Percentiles rank a stretch among this genome's conserved stretches.
These are phyloP conservation scores for Actinemys pallida DNA, from an alignment of 2,113 vertebrate species.

Conservation along the genomic window DNA sequence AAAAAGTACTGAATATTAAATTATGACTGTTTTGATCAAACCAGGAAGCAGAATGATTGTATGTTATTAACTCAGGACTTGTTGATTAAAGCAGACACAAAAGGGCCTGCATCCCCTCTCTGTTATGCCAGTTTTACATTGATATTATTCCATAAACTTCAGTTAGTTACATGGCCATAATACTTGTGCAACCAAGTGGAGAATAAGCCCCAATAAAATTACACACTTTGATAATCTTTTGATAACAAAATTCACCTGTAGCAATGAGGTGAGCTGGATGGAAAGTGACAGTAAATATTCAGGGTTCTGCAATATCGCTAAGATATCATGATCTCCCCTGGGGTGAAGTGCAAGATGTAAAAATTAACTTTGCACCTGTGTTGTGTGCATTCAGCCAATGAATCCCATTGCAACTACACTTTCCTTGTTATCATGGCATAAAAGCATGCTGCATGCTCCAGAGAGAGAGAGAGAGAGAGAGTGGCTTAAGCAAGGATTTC, in stretches of 20 bases:
- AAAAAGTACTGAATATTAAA: not conserved
- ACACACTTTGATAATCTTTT: not conserved
- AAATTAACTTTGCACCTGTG: not conserved
- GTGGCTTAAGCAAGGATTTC: not conserved
- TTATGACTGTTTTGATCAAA: not conserved
- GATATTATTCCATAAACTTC: not conserved
- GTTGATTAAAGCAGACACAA: not conserved
- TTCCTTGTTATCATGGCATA: not conserved
- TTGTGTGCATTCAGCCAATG: not conserved
- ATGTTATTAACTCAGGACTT: not conserved
- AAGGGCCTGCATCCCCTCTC: fast-evolving
- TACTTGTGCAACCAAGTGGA: not conserved
- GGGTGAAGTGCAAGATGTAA: not conserved
- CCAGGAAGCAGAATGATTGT: not conserved
- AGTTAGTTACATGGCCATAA: not conserved
- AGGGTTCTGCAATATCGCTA: not conserved
- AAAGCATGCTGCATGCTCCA: not conserved
- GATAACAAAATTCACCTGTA: not conserved
- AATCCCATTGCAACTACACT: not conserved
- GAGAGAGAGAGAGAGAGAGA: not conserved
- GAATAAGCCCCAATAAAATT: not conserved
- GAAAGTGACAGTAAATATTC: not conserved
- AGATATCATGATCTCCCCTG: not conserved
- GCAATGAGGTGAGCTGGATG: not conserved
- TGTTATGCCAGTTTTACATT: not conserved